These are phyloP conservation scores for Carollia perspicillata DNA, from an alignment of 2,113 vertebrate species.

Conservation along the genomic window DNA sequence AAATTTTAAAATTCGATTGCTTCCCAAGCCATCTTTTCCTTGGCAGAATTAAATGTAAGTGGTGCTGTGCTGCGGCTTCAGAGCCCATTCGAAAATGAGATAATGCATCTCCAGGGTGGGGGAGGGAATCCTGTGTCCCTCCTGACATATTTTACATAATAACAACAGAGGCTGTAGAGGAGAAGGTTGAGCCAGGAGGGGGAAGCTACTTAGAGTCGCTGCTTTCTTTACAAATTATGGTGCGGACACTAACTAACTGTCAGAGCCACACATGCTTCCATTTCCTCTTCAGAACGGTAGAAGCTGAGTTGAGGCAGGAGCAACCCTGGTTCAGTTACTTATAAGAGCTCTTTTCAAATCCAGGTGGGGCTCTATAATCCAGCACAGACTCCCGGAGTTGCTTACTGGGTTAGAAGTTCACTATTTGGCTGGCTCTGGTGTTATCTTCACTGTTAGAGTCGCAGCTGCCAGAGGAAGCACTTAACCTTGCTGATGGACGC, in stretches of 20 bases:
- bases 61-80: neutral
- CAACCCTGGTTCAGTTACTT: neutral
- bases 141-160: neutral
- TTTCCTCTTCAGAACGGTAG: neutral
- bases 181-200: neutral
- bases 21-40: neutral
- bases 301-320: neutral
- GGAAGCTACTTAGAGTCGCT: neutral
- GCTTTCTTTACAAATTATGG: neutral
- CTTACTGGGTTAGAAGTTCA: neutral
- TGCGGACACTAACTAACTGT: neutral
- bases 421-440: neutral
- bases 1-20: neutral
- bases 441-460: neutral
- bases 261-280: neutral
- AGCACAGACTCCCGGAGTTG: neutral
- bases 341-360: neutral
- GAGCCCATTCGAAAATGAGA: slow-evolving; percentile 19
- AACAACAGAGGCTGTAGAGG: neutral
- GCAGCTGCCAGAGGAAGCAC: neutral
- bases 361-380: neutral
- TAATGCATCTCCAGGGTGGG: neutral
- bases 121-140: neutral
- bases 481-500: neutral
- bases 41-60: neutral